A percentile compares a stretch with the other conserved stretches of the same genome.
phyloP scores from a whole-genome alignment of 1,140 invertebrate genomes.

The Acromyrmex charruanus region DNA sequence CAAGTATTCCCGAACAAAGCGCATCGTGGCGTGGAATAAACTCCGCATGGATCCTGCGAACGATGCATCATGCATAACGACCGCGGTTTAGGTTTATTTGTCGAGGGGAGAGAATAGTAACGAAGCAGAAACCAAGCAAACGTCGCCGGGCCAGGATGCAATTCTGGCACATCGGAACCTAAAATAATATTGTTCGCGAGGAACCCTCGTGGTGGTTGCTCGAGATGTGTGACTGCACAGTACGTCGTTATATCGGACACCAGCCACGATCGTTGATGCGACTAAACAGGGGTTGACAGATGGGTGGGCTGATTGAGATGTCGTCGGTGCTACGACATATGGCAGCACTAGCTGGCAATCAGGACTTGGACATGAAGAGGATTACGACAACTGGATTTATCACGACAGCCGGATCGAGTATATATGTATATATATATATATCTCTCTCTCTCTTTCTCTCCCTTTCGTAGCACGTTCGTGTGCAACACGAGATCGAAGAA shows the following conservation, averaged over 20 bases:
- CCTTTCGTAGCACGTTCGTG: background rate
- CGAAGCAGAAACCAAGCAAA: slow-evolving; percentile 73
- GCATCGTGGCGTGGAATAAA: slow-evolving; percentile 27
- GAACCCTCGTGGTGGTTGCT: slow-evolving; percentile 58
- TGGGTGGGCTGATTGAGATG: slow-evolving; percentile 77
- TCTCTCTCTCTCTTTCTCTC: slow-evolving; percentile 2
- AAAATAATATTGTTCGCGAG: slow-evolving; percentile 83
- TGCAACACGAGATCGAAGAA: slow-evolving; percentile 35
- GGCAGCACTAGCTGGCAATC: slow-evolving; percentile 68
- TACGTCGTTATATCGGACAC: slow-evolving; percentile 59
- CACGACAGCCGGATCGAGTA: slow-evolving; percentile 61
- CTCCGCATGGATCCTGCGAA: slow-evolving; percentile 52
- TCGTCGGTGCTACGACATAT: slow-evolving; percentile 71
- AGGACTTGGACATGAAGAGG: slow-evolving; percentile 67
- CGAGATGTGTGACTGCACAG: slow-evolving; percentile 69
- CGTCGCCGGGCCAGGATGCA: slow-evolving; percentile 53
- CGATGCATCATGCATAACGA: slow-evolving; percentile 61
- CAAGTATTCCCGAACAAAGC: slow-evolving; percentile 14
- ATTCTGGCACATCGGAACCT: slow-evolving; percentile 74
- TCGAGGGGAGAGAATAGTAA: slow-evolving; percentile 56
- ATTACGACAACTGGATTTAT: slow-evolving; percentile 73
- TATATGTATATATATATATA: background rate
- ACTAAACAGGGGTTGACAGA: slow-evolving; percentile 70
- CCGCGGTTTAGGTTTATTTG: slow-evolving; percentile 66
- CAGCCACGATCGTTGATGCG: slow-evolving; percentile 46